Conservation (phyloP, 2,888 invertebrate genomes). For the Macrophya annulata region DNA sequence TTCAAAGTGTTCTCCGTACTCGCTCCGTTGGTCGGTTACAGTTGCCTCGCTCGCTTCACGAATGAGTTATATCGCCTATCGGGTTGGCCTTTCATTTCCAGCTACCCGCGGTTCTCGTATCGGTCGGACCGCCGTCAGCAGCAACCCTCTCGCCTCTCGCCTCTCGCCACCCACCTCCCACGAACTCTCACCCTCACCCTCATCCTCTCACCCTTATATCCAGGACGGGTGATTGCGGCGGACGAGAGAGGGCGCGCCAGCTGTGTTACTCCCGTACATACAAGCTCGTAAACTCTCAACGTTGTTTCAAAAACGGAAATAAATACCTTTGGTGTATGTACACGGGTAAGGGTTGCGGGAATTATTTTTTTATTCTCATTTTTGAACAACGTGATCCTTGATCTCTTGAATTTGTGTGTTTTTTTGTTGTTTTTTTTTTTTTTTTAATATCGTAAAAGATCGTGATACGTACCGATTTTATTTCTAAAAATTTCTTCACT, state of each 20-base stretch:
- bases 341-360: not conserved
- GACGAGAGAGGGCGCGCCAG: constrained; percentile 59
- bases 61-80: constrained; percentile 79
- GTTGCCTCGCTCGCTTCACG: constrained; percentile 79
- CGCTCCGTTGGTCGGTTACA: constrained; percentile 73
- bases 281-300: not conserved
- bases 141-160: constrained; percentile 68
- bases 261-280: constrained; percentile 61
- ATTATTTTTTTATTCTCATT: not conserved
- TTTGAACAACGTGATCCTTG: not conserved
- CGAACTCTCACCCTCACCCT: constrained; percentile 58
- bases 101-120: constrained; percentile 72
- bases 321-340: not conserved
- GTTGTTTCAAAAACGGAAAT: constrained; percentile 10
- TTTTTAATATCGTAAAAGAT: not conserved
- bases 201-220: constrained; percentile 52
- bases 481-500: constrained; percentile 44
- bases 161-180: constrained; percentile 64
- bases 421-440: constrained; percentile 48
- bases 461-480: constrained; percentile 41
- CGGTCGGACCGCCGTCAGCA: constrained; percentile 72
- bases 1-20: constrained; percentile 41
- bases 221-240: constrained; percentile 42
- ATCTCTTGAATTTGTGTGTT: not conserved
- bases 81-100: constrained; percentile 79